These are phyloP conservation scores for Pseudachorutes palmiensis DNA, from an alignment of 1,140 invertebrate species.

Conservation along the genomic window DNA sequence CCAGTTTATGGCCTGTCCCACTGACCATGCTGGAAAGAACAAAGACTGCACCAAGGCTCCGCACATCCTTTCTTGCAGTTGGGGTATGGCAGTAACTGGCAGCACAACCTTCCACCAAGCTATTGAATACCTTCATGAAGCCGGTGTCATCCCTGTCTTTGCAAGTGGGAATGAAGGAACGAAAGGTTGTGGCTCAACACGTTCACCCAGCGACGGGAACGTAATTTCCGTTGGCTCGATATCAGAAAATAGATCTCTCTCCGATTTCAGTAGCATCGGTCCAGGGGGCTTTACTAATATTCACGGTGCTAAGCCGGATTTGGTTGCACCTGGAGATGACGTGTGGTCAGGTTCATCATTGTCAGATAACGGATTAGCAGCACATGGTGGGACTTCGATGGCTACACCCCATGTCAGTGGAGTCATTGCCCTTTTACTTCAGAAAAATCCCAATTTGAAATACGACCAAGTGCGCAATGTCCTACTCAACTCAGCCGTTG, in stretches of 20 bases:
- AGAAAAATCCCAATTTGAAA: background rate
- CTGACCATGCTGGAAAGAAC: background rate
- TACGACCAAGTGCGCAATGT: background rate
- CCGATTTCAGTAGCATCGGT: background rate
- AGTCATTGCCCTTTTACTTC: conserved; percentile 7
- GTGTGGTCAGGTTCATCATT: background rate
- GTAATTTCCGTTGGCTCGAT: background rate
- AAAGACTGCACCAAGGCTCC: conserved; percentile 15
- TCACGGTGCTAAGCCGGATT: background rate
- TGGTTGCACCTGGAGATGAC: background rate
- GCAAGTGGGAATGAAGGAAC: background rate
- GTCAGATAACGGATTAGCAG: background rate
- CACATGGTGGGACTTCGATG: background rate
- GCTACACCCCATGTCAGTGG: conserved; percentile 20
- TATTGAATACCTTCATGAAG: background rate
- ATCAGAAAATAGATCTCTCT: background rate
- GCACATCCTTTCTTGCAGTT: conserved; percentile 11
- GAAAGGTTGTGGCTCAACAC: background rate
- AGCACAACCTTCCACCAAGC: background rate
- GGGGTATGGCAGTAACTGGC: background rate
- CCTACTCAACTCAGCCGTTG: background rate
- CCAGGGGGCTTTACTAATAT: background rate
- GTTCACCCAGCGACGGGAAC: background rate
- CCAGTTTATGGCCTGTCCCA: conserved; percentile 13
- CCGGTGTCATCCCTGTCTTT: conserved; percentile 6